Evolutionary conservation across 2,888 invertebrate species (phyloP), one percentile per base, ranked within the genome.

Genomic region (Miltochrista miniata): DNA sequence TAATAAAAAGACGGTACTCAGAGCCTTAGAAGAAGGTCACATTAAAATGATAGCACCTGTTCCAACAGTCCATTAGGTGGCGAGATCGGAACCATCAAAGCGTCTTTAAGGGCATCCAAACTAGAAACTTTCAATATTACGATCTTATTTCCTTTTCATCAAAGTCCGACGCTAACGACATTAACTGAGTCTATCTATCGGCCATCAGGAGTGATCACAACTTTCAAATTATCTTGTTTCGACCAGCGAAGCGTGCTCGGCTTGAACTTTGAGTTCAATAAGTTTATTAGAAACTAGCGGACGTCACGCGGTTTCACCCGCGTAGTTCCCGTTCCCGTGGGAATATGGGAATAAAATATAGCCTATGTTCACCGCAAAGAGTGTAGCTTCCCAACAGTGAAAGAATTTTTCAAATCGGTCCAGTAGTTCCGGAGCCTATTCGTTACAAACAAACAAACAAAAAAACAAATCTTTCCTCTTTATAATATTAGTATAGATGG

Each of bases 101-200:
- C 30, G 48, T 53, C 50, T 46, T 45, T 65, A 69, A 70, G 61
- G 55, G 50, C 52, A 34, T 45, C 50, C 46, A 41, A 55, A 41
- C 45, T 30, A 39, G 43, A 52, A 63, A 68, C 61, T 67, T 64
- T 43, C 59, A 70, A 68, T 67, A 61, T 67, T 56, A 59, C 49
- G 56, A 61, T 61, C 65, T 59, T 62, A 70, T 68, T 68, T 68
- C 65, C 68, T 60, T 67, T 70, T 56, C 54, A 52, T 51, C 55
- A 63, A 68, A 62, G 51, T 68, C 59, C 46, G 55, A 59, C 56
- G 45, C 46, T 54, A 64, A 68, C 44, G 49, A 58, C 42, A 70
- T 61, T 68, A 69, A 59, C 54, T 68, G 39, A 57, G 57, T 55
- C 47, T 60, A 64, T 61, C 67, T 42, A 53, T 7, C 55, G 54